Base-by-base conservation (phyloP, 2,888 invertebrate species). In the Acanthacorydalis orientalis region DNA sequence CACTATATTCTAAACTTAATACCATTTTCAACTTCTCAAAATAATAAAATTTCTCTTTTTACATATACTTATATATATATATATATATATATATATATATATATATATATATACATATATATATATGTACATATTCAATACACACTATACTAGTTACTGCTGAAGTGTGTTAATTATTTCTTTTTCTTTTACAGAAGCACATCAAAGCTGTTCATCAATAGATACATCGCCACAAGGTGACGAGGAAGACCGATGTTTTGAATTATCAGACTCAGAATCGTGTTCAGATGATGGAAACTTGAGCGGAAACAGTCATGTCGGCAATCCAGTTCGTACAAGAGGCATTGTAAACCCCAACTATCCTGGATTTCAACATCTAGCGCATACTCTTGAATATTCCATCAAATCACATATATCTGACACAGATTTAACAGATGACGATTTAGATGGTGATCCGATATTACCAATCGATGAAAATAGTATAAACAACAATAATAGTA, bases 321-420 rank as follows among this genome's bases (percentile, higher is more conserved):
- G 16, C 40, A 47, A 32, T 31, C 31, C 50, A 40, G 55, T 57
- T 12, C 64, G 65, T 58, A 77, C 77, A 48, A 72, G 80, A 55
- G 83, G 85, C 53, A 84, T 85, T 55, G 79, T 83, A 57, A 86
- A 86, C 68, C 85, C 85, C 45, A 86, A 86, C 65, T 86, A 86
- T 67, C 81, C 85, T 16, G 85, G 86, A 48, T 86, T 86, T 64
- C 84, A 86, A 61, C 84, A 85, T 64, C 72, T 85, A 57, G 85
- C 83, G 14, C 79, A 82, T 58, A 80, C 80, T 51, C 68, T 83
- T 54, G 76, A 64, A 51, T 61, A 59, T 51, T 55, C 56, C 51
- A 58, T 60, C 48, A 63, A 61, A 52, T 56, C 56, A 41, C 56
- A 58, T 40, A 39, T 62, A 1, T 67, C 67, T 41, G 69, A 67